phyloP scores from a whole-genome alignment of 2,888 invertebrate genomes.

The Tetranychus truncatus region DNA sequence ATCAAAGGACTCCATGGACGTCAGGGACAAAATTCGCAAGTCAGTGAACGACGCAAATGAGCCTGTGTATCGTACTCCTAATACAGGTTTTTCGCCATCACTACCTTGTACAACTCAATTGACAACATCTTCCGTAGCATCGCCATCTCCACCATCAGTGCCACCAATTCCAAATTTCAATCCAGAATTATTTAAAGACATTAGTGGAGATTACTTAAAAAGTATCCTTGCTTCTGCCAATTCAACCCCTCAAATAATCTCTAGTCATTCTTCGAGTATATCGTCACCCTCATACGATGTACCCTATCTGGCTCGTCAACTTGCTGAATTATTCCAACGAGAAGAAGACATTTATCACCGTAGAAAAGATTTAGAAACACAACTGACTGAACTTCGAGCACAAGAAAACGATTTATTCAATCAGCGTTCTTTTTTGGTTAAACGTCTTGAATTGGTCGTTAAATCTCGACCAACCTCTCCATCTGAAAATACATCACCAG shows the following conservation, averaged over 20 bases:
- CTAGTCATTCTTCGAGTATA: neutral
- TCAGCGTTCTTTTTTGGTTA: neutral
- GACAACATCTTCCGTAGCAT: too few species aligned
- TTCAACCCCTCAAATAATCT: neutral
- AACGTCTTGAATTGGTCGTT: neutral
- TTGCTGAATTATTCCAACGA: neutral
- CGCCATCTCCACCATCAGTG: too few species aligned
- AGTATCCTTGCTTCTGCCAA: too few species aligned
- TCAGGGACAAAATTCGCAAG: too few species aligned
- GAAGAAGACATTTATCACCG: neutral
- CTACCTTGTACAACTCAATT: too few species aligned
- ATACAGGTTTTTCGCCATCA: too few species aligned
- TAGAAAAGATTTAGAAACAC: neutral
- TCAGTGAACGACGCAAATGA: too few species aligned
- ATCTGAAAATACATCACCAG: neutral
- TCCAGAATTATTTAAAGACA: too few species aligned
- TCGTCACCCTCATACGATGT: neutral
- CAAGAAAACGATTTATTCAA: neutral
- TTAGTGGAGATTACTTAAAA: too few species aligned
- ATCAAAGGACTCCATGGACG: too few species aligned
- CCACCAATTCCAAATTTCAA: too few species aligned
- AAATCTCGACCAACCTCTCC: neutral
- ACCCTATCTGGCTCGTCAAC: neutral
- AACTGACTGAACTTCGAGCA: neutral
- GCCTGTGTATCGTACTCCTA: too few species aligned